Evolutionary conservation across 2,888 invertebrate genomes (phyloP).

Genomic region (Tachina lurida): DNA sequence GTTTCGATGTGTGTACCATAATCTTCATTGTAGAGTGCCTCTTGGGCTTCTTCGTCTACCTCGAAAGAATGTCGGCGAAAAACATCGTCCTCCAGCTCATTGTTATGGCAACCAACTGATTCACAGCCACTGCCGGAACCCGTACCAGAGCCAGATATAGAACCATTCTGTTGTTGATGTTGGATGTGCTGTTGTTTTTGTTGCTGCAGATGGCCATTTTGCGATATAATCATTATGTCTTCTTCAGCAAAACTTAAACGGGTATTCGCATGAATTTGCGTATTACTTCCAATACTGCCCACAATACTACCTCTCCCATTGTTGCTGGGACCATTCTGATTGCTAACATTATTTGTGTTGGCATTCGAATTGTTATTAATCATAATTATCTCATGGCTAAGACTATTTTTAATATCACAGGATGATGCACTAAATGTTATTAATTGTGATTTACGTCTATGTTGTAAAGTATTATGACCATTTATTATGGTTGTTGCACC

Average conservation of each 20-base stretch:
- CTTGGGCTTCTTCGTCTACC: conserved; percentile 79
- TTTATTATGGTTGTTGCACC: conserved; percentile 70
- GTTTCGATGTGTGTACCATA: conserved; percentile 82
- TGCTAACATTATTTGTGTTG: conserved; percentile 29
- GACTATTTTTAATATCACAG: conserved; percentile 82
- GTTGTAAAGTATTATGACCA: conserved; percentile 79
- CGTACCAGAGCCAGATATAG: conserved; percentile 56
- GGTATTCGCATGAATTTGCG: conserved; percentile 72
- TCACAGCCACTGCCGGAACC: conserved; percentile 70
- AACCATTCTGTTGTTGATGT: conserved; percentile 42
- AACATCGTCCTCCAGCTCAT: conserved; percentile 77
- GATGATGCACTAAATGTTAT: conserved; percentile 82
- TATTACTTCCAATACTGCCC: conserved; percentile 70
- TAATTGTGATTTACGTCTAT: conserved; percentile 81
- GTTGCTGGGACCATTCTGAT: conserved; percentile 59
- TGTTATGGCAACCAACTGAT: conserved; percentile 67
- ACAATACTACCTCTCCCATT: conserved; percentile 71
- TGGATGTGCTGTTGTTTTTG: conserved; percentile 45
- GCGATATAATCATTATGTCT: conserved; percentile 76
- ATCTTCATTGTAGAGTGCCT: conserved; percentile 79
- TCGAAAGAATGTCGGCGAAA: conserved; percentile 79
- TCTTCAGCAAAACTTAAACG: conserved; percentile 80
- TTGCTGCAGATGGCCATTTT: conserved; percentile 55
- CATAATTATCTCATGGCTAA: conserved; percentile 81
- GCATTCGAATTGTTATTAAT: conserved; percentile 73